A percentile compares a stretch with the other conserved stretches of the same genome.
Conservation (phyloP, 2,797 vertebrate species). For the Falco novaeseelandiae region DNA sequence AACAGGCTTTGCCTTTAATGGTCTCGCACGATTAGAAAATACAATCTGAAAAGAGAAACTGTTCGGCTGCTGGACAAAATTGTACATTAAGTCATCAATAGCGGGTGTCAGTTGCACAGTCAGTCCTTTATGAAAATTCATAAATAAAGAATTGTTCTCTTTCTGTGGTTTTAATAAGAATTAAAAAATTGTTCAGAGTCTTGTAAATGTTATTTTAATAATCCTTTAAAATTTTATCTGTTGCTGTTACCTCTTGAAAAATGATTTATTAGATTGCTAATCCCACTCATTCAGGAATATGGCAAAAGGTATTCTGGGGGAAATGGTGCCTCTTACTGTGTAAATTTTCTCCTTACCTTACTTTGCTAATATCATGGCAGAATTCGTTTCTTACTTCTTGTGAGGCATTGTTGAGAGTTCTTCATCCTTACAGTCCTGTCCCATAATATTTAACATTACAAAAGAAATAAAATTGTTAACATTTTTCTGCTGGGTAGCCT, state of each 20-base stretch:
- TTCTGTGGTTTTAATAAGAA: constrained; percentile 93
- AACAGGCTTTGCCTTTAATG: constrained; percentile 87
- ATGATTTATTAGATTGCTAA: constrained; percentile 84
- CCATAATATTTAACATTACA: constrained; percentile 93
- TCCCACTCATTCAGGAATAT: constrained; percentile 86
- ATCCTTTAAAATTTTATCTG: constrained; percentile 91
- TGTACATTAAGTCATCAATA: constrained; percentile 83
- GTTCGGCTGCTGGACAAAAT: constrained; percentile 81
- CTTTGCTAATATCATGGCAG: constrained; percentile 90
- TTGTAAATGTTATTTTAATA: constrained; percentile 99
- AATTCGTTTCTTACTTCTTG: constrained; percentile 87
- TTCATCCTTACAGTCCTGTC: constrained; percentile 91
- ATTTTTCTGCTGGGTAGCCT: constrained; percentile 79
- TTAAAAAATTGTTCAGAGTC: constrained; percentile 92
- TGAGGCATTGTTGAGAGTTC: constrained; percentile 92
- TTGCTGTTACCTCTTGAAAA: constrained; percentile 89
- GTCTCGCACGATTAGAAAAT: constrained; percentile 87
- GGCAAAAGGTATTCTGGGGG: constrained; percentile 87
- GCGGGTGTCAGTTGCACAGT: constrained; percentile 82
- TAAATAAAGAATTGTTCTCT: constrained; percentile 83
- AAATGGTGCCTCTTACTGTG: constrained; percentile 92
- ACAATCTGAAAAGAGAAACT: constrained; percentile 80
- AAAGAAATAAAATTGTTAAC: constrained; percentile 84
- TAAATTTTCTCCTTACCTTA: constrained; percentile 88
- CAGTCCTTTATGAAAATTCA: constrained; percentile 82